These are phyloP conservation scores for Cephalopholis sonnerati DNA, from an alignment of 2,113 vertebrate species.

Conservation along the genomic window DNA sequence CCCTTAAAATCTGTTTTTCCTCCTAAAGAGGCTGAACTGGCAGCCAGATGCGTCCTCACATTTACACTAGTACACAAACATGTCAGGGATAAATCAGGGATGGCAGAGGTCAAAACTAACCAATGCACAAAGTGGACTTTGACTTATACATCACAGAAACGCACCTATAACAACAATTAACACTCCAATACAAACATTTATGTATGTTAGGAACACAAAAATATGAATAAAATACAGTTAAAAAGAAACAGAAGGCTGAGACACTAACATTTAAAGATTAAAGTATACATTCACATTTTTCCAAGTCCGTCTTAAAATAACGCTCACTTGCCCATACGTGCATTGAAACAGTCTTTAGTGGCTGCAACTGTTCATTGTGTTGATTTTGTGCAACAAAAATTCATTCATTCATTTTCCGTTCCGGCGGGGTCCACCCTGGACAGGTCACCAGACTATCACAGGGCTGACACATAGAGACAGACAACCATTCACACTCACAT, in stretches of 20 bases:
- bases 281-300: neutral
- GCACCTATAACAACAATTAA: neutral
- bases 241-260: neutral
- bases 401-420: too few species aligned
- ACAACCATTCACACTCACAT: too few species aligned
- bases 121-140: neutral
- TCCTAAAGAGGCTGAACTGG: neutral
- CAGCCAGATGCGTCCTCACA: slow-evolving; percentile 4
- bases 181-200: neutral
- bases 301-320: neutral
- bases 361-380: slow-evolving; percentile 1
- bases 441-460: too few species aligned
- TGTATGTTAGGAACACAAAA: rapidly evolving
- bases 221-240: rapidly evolving
- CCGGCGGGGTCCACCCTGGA: too few species aligned
- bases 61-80: slow-evolving; percentile 53
- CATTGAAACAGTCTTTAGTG: neutral
- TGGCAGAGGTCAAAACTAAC: neutral
- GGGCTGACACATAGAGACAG: too few species aligned
- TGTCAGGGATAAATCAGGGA: slow-evolving; percentile 38
- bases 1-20: neutral
- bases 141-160: neutral
- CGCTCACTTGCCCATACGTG: neutral
- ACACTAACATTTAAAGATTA: neutral
- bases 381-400: neutral